Conservation (phyloP, 2,113 vertebrate genomes). For the Phoxinus phoxinus region DNA sequence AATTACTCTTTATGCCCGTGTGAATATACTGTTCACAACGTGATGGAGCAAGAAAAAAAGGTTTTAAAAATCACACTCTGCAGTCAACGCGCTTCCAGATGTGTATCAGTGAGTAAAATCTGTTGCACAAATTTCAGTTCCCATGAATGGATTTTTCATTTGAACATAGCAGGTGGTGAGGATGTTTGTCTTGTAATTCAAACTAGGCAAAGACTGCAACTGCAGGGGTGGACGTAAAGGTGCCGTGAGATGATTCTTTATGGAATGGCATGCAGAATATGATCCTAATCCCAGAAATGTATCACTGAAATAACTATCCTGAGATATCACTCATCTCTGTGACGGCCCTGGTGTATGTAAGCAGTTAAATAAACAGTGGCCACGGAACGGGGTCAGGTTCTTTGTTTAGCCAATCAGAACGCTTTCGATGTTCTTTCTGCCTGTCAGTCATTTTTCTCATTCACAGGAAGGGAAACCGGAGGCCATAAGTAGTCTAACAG, state of each 20-base stretch:
- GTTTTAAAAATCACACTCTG: background rate
- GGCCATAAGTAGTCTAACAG: background rate
- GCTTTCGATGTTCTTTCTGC: background rate
- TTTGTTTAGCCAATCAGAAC: background rate
- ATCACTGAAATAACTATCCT: background rate
- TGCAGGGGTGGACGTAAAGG: constrained; percentile 13
- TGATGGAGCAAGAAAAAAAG: background rate
- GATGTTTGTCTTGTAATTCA: constrained; percentile 11
- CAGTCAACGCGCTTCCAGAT: constrained; percentile 14
- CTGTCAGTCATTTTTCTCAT: background rate
- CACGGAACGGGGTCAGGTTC: background rate
- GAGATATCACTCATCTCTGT: background rate
- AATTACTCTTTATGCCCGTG: constrained; percentile 19
- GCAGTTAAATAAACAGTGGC: background rate
- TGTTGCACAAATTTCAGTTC: background rate
- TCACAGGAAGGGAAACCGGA: background rate
- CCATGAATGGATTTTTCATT: background rate
- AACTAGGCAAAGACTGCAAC: background rate
- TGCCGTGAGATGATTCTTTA: background rate
- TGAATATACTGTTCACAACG: background rate
- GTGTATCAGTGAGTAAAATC: constrained; percentile 16
- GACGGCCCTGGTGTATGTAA: background rate
- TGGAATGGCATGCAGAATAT: background rate
- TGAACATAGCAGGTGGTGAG: background rate
- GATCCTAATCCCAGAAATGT: background rate